These are phyloP conservation scores for Apotomis capreana DNA, from an alignment of 2,888 invertebrate species.

Conservation along the genomic window DNA sequence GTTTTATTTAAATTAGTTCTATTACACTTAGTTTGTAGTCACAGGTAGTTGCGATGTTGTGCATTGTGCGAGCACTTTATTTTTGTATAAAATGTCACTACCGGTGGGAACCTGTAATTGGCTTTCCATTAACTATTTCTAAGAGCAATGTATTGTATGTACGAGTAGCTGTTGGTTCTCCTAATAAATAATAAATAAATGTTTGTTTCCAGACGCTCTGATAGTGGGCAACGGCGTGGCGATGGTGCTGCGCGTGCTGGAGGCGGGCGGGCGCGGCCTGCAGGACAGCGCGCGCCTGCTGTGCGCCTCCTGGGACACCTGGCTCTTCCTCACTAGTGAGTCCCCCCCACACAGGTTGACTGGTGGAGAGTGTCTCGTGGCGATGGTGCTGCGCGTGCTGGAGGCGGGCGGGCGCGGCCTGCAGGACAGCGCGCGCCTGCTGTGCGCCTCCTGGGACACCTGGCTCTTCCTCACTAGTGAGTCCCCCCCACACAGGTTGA, in stretches of 20 bases:
- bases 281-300: slow-evolving; percentile 86
- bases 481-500: slow-evolving; percentile 51
- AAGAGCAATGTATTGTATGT: too few relatives aligned
- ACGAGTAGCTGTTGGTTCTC: too few relatives aligned
- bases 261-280: slow-evolving; percentile 81
- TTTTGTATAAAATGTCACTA: too few relatives aligned
- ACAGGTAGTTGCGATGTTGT: too few relatives aligned
- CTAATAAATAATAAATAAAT: too few relatives aligned
- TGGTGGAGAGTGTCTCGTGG: too few relatives aligned
- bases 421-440: slow-evolving; percentile 85
- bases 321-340: slow-evolving; percentile 87
- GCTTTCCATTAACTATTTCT: too few relatives aligned
- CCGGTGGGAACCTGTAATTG: too few relatives aligned
- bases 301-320: slow-evolving; percentile 90
- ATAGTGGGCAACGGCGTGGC: slow-evolving; percentile 90
- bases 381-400: too few relatives aligned
- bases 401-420: slow-evolving; percentile 53
- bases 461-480: slow-evolving; percentile 87
- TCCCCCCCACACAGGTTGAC: slow-evolving; percentile 42
- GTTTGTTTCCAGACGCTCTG: slow-evolving; percentile 84
- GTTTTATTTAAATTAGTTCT: too few relatives aligned
- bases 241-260: slow-evolving; percentile 87
- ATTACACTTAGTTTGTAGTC: too few relatives aligned
- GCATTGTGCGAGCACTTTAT: too few relatives aligned
- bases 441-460: slow-evolving; percentile 90